Conservation (phyloP, 2,113 vertebrate genomes). For the Athene noctua region DNA sequence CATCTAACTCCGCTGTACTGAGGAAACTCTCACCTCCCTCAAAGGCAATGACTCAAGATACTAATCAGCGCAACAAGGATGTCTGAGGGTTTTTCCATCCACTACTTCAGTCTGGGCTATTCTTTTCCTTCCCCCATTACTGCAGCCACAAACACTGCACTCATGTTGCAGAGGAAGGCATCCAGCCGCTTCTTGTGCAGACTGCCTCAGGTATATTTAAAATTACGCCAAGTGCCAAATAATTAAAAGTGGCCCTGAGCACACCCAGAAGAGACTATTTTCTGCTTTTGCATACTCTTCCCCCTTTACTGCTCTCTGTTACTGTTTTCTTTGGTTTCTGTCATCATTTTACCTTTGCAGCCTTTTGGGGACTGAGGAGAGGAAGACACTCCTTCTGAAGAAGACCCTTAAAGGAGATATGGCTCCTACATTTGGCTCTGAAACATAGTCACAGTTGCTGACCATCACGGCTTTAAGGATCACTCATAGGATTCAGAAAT, state of each 20-base stretch:
- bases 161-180: background rate
- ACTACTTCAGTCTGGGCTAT: slow-evolving; percentile 5
- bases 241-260: background rate
- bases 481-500: background rate
- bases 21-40: slow-evolving; percentile 54
- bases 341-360: background rate
- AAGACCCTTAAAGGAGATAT: background rate
- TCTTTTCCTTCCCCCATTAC: slow-evolving; percentile 19
- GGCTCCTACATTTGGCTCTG: background rate
- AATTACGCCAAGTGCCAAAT: background rate
- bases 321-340: background rate
- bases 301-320: background rate
- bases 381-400: background rate
- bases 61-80: slow-evolving; percentile 19
- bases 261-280: background rate
- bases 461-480: background rate
- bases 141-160: background rate
- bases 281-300: background rate
- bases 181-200: background rate
- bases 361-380: background rate
- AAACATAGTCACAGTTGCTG: background rate
- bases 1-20: background rate
- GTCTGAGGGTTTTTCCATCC: slow-evolving; percentile 53
- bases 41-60: slow-evolving; percentile 57
- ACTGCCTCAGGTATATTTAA: background rate